A percentile compares a stretch with the other conserved stretches of the same genome.
Evolutionary conservation across 2,888 invertebrate genomes (phyloP).

Genomic region (Leptinotarsa rubiginosa): DNA sequence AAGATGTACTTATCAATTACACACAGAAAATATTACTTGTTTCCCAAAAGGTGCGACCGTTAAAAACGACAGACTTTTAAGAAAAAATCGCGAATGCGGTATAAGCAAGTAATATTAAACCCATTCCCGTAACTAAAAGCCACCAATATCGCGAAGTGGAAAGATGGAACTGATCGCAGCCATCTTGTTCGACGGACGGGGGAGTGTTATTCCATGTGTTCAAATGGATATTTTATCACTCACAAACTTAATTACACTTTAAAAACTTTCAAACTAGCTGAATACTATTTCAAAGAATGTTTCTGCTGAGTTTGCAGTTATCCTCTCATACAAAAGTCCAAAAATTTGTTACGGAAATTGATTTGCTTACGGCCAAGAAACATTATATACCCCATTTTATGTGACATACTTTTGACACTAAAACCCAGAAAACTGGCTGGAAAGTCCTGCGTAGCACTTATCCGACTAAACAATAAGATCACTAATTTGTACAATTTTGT

Average conservation of each 20-base stretch:
- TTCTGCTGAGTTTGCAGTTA: conserved; percentile 46
- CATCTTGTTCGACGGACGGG: conserved; percentile 67
- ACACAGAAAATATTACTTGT: conserved; percentile 7
- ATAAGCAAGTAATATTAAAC: conserved; percentile 28
- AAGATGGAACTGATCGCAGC: conserved; percentile 66
- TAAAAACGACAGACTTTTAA: background rate
- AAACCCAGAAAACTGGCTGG: conserved; percentile 62
- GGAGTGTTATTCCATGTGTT: conserved; percentile 68
- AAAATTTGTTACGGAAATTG: conserved; percentile 61
- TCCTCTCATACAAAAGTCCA: conserved; percentile 52
- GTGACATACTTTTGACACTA: conserved; percentile 78
- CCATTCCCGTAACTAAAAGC: conserved; percentile 38
- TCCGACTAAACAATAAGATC: conserved; percentile 53
- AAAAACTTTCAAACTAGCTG: conserved; percentile 28
- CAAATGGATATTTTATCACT: conserved; percentile 60
- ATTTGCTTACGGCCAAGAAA: conserved; percentile 67
- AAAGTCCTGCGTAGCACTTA: conserved; percentile 54
- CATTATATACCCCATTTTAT: conserved; percentile 77
- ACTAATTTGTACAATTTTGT: conserved; percentile 67
- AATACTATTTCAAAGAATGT: conserved; percentile 30
- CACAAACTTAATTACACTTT: conserved; percentile 30
- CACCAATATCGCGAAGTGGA: conserved; percentile 67
- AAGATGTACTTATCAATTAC: background rate
- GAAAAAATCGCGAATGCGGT: background rate
- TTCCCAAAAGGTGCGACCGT: background rate